phyloP scores from a whole-genome alignment of 2,797 vertebrate genomes.

The Poeciliopsis gracilis region DNA sequence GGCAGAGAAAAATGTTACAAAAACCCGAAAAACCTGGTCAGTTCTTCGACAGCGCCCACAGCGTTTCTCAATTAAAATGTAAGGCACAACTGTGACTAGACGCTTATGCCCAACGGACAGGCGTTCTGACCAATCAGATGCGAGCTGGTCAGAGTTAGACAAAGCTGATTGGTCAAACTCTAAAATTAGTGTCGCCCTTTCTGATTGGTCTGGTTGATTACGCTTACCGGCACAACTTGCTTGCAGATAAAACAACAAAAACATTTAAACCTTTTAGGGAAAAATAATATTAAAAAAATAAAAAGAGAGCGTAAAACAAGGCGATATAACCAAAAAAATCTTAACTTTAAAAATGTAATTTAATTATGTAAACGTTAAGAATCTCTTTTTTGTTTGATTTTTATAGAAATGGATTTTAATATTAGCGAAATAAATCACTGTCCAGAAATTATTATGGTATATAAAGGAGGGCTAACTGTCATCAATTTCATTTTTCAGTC shows the following conservation, averaged over 20 bases:
- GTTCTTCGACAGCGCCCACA: not conserved
- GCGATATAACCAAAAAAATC: too few relatives aligned
- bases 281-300: not conserved
- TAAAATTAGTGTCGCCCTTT: accelerated
- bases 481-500: too few relatives aligned
- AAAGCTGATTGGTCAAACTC: slow-evolving; percentile 34
- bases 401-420: too few relatives aligned
- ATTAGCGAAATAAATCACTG: too few relatives aligned
- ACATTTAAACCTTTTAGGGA: not conserved
- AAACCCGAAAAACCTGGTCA: not conserved
- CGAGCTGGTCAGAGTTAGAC: accelerated
- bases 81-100: slow-evolving; percentile 17
- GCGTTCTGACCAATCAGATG: slow-evolving; percentile 41
- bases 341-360: too few relatives aligned
- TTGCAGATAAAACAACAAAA: too few relatives aligned
- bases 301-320: too few relatives aligned
- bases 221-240: accelerated
- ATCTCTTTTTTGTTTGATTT: too few relatives aligned
- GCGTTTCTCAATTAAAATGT: not conserved
- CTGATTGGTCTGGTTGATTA: not conserved
- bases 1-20: not conserved
- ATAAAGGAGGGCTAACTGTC: too few relatives aligned
- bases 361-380: too few relatives aligned
- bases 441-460: too few relatives aligned
- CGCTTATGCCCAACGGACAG: accelerated